Percentiles rank a stretch among this genome's conserved stretches.
Evolutionary conservation across 2,888 invertebrate species (phyloP).

Genomic region (Mimas tiliae): DNA sequence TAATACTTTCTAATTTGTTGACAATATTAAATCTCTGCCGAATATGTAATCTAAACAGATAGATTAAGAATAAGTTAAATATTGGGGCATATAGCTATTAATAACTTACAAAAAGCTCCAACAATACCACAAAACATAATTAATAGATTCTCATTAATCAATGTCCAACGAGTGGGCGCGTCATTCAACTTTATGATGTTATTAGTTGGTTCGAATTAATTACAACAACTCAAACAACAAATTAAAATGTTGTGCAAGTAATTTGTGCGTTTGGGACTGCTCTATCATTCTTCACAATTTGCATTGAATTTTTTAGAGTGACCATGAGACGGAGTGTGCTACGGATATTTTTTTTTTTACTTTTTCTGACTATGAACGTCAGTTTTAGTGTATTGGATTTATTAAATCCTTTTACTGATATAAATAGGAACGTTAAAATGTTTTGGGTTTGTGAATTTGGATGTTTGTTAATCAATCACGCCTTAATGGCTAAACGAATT

Average conservation of each 20-base stretch:
- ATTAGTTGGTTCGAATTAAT: constrained; percentile 32
- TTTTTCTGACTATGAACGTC: not conserved
- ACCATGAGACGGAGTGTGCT: not conserved
- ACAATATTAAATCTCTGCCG: too few species aligned
- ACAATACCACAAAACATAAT: not conserved
- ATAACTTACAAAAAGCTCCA: not conserved
- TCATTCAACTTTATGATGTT: constrained; percentile 13
- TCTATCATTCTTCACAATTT: constrained; percentile 65
- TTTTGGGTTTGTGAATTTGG: too few species aligned
- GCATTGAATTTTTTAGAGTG: constrained; percentile 56
- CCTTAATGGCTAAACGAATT: too few species aligned
- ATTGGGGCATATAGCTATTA: too few species aligned
- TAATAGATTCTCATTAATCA: constrained; percentile 16
- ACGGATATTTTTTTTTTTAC: not conserved
- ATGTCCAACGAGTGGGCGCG: constrained; percentile 3
- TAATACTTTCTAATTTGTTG: too few species aligned
- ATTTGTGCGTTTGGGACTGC: constrained; percentile 57
- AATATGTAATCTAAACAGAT: too few species aligned
- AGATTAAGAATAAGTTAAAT: too few species aligned
- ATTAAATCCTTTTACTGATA: too few species aligned
- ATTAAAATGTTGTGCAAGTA: constrained; percentile 65
- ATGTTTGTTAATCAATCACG: too few species aligned
- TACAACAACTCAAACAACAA: constrained; percentile 66
- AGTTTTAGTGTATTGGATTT: too few species aligned
- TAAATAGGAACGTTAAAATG: too few species aligned